Evolutionary conservation across 2,888 invertebrate genomes (phyloP), one percentile per base, ranked within the genome.

Genomic region (Elysia crispata): DNA sequence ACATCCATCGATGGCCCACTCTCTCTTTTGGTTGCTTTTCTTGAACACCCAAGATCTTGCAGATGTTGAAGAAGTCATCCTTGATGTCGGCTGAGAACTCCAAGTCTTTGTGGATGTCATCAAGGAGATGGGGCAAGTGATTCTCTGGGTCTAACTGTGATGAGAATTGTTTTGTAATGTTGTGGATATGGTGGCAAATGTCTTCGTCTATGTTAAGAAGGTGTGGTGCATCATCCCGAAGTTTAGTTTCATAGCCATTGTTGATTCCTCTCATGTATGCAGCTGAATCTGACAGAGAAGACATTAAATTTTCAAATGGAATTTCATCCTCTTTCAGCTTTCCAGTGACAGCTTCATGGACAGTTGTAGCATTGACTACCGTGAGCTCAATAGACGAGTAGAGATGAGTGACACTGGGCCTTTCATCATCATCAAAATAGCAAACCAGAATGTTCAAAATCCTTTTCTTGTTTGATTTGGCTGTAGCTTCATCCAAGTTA

Each of bases 171-270:
- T 83, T 75, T 11, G 30, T 54, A 31, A 67, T 73, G 66, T 83
- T 83, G 70, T 83, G 83, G 18, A 81, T 57, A 57, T 83, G 83
- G 54, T 83, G 83, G 33, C 82, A 83, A 18, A 78, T 66, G 57
- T 83, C 83, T 1, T 83, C 83, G 69, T 83, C 83, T 33, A 83
- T 83, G 23, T 83, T 76, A 3, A 78, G 67, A 1, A 83, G 31
- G 28, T 78, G 74, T 13, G 79, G 79, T 6, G 66, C 76, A n/a
- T n/a, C 70, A 25, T 70, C 70, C 18, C 33, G 15, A 70, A 77
- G 49, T 23, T 62, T 50, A 1, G 54, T 31, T 60, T 70, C 30
- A 77, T 54, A 77, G 18, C 77, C 77, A 54, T 69, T 70, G 1
- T 69, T 33, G 20, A 15, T 28, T 1, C 77, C 77, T 25, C 77